phyloP scores from a whole-genome alignment of 2,113 vertebrate genomes.

The Tonatia bakeri region DNA sequence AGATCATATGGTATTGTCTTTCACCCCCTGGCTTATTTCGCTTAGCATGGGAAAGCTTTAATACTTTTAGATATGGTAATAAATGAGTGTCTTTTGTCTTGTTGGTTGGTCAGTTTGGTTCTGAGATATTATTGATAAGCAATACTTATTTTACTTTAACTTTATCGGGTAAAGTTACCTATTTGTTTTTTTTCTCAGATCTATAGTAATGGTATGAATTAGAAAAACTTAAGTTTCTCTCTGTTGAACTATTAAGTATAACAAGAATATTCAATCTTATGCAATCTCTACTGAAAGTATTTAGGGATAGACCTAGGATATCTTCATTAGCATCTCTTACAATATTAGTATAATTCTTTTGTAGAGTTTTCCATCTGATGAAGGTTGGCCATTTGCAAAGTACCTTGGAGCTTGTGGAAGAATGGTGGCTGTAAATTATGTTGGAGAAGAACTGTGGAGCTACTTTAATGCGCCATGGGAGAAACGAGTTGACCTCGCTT shows the following conservation, averaged over 20 bases:
- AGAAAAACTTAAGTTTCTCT: neutral
- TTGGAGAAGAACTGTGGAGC: slow-evolving; percentile 98
- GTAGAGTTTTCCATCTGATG: slow-evolving; percentile 98
- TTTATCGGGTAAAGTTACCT: neutral
- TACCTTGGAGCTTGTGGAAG: slow-evolving; percentile 97
- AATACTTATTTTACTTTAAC: neutral
- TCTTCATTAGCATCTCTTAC: neutral
- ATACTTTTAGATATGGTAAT: slow-evolving; percentile 16
- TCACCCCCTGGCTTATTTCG: no score
- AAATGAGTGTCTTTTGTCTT: neutral
- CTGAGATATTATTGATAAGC: slow-evolving; percentile 19
- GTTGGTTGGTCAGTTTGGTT: neutral
- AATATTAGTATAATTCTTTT: slow-evolving; percentile 55
- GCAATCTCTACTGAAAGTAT: neutral
- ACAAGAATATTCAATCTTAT: neutral
- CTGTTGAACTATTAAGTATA: neutral
- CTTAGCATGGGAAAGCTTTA: neutral
- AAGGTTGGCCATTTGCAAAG: slow-evolving; percentile 98
- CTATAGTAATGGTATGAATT: neutral
- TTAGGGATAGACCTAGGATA: neutral
- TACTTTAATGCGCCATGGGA: slow-evolving; percentile 97
- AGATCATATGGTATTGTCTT: no score
- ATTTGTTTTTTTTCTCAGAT: neutral
- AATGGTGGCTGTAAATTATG: slow-evolving; percentile 97
- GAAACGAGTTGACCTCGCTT: slow-evolving; percentile 95